Evolutionary conservation across 2,797 vertebrate species (phyloP), one percentile per base, ranked within the genome.

Genomic region (Myotis pilosus): DNA sequence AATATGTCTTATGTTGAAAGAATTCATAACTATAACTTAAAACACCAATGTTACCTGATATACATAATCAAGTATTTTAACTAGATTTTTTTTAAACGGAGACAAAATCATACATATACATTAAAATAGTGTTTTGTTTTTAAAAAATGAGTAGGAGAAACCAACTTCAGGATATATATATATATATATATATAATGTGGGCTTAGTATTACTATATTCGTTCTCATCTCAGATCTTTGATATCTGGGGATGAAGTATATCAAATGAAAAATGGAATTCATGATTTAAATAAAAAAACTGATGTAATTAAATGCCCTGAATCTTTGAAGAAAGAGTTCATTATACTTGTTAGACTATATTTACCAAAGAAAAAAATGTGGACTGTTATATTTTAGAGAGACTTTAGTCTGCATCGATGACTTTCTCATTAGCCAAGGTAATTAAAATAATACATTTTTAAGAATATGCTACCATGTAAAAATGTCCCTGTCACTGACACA

Each of bases 251-350:
- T 91, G 33, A 89, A 76, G 17, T 80, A 87, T 87, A 87, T 91
- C 51, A 88, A 88, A 76, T 71, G n/a, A 72, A 96, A 96, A 94
- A 68, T 47, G 55, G 81, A 78, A 94, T 94, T 93, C 71, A 71
- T 80, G 51, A 28, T 93, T 85, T 1, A 9, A 38, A 92, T 19
- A 49, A 36, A 82, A 82, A 38, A 71, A 71, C 30, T 7, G 38
- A 78, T 95, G 60, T 53, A 79, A 53, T 88, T 79, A 66, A 83
- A 44, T 94, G 75, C 74, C 68, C 78, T 66, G 44, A 74, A 75
- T 90, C 85, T 94, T 95, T 94, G 64, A 95, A 57, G 74, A 80
- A 47, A 89, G 41, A 85, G 17, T 93, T 94, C 94, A 88, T 96
- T 95, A 90, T 82, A 86, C 17, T 85, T 88, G 84, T 30, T 87